Evolutionary conservation across 2,888 invertebrate genomes (phyloP), one percentile per base, ranked within the genome.

Genomic region (Drosophila rubida): DNA sequence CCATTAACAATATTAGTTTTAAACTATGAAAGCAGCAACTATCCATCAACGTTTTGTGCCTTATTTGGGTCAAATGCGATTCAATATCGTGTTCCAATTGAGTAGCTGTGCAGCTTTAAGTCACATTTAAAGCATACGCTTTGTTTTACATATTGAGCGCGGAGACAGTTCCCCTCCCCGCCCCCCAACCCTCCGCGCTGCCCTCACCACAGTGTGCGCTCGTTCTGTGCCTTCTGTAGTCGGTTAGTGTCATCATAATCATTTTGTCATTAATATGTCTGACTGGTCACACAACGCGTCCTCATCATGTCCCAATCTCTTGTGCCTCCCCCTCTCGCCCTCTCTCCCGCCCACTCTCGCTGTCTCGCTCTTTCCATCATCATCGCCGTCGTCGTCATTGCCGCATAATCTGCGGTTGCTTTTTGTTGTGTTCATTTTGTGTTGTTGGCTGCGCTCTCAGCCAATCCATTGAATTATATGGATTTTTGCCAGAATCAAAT

Each of bases 261-360:
- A 90, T 90, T 87, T 89, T 88, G 88, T 79, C 90, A 90, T 90
- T 88, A 90, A 89, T 90, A 85, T 89, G 87, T 90, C 86, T 89
- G 89, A 81, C 84, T 82, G 86, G 72, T 78, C 81, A 81, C 82
- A 78, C 57, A 75, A 66, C 55, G 63, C 67, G 61, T 64, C 42
- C 73, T 45, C 61, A 59, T 63, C 42, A 61, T 37, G 35, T 46
- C 14, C 35, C 60, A 57, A 42, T 32, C 61, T 39, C 35, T 54
- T 44, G n/a, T 53, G 41, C 39, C 49, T 7, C 13, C 9, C 39
- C 16, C 35, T 30, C 46, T 42, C 46, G 45, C 51, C 25, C 22
- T 39, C 51, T 11, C 35, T 35, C 39, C 4, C 5, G 2, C 30
- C 7, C 27, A 4, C 13, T 13, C 6, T 37, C 9, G 2, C 13